Conservation (phyloP, 2,888 invertebrate genomes). For the Phymatocera aterrima region DNA sequence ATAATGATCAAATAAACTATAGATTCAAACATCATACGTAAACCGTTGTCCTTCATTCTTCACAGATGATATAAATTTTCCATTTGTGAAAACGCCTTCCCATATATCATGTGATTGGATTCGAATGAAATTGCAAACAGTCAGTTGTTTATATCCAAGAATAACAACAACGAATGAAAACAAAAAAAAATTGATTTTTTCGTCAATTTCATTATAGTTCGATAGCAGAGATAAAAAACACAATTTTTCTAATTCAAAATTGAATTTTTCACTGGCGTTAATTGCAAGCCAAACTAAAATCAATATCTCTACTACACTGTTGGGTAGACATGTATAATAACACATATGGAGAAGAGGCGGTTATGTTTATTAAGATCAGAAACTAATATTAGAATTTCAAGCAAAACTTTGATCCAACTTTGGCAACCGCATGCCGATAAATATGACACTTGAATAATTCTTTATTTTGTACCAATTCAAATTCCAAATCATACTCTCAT, state of each 20-base stretch:
- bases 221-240: neutral
- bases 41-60: too few species aligned
- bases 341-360: neutral
- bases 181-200: neutral
- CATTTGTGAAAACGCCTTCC: neutral
- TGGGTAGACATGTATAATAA: neutral
- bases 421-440: too few species aligned
- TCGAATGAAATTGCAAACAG: neutral
- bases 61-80: neutral
- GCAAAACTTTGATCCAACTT: too few species aligned
- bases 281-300: constrained; percentile 36
- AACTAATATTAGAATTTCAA: too few species aligned
- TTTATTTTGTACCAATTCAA: too few species aligned
- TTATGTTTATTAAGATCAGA: too few species aligned
- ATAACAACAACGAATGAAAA: neutral
- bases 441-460: too few species aligned
- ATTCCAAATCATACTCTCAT: too few species aligned
- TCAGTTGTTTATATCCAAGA: too few species aligned
- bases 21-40: neutral
- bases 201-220: neutral
- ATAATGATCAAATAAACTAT: neutral
- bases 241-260: neutral
- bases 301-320: constrained; percentile 26
- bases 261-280: constrained; percentile 18
- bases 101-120: too few species aligned